Base-by-base conservation (phyloP, 2,888 invertebrate genomes). In the Electrophaes corylata region DNA sequence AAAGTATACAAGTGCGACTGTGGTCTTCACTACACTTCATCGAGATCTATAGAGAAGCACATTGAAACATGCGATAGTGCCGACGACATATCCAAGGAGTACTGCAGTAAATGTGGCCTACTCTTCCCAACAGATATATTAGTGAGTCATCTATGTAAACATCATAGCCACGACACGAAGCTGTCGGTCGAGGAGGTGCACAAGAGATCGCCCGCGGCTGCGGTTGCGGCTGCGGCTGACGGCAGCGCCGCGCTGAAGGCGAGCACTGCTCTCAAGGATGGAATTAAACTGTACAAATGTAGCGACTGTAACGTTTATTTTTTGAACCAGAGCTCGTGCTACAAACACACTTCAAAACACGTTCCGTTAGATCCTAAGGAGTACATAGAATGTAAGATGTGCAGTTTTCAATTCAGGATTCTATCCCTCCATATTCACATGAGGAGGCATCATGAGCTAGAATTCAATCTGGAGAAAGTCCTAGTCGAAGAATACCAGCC, bases 341-440 rank as follows among this genome's bases (percentile, higher is more conserved):
- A 70, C 3, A 72, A 77, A 8, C 86, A 86, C 16, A 64, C 66
- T 0, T 5, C 53, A 0, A 56, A 49, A 19, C 86, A 86, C 8
- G 52, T 41, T 6, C 39, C 55, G 0, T 51, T 86, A 2, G 76
- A 85, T 6, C 62, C 78, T 0, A 81, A 71, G n/a, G 69, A 75
- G 1, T 86, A 75, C 44, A 85, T 84, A 2, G 79, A 75, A 6
- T 86, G 86, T 46, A 86, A 86, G 41, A 58, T 85, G 0, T 86
- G 86, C 45, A 70, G 76, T 2, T 67, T 84, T 0, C 85, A 83
- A 50, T 84, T 86, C 47, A 58, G 72, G 1, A 75, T 80, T 0
- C 67, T 73, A 14, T 66, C 76, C 1, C 56, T 86, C 0, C 75
- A 71, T 0, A 53, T 60, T 0, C 86, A 86, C 33, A 75, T 85